Conservation (phyloP, 2,797 vertebrate species). For the Lepus oiostolus region DNA sequence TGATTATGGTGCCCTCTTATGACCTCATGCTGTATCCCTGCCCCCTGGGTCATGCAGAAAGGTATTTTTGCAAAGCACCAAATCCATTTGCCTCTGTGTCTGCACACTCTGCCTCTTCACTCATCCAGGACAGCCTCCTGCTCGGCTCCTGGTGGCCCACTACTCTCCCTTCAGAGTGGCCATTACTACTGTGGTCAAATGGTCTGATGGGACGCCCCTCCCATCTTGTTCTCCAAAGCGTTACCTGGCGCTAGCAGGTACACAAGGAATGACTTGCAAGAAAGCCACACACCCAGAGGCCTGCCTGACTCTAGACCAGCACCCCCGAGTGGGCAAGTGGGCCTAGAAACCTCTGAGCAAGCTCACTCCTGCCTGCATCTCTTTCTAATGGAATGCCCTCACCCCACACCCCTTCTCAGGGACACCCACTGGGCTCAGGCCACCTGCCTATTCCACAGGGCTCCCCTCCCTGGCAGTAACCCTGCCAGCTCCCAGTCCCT, state of each 20-base stretch:
- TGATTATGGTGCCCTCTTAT: too few relatives aligned
- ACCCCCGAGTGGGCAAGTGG: neutral
- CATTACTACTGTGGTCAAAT: neutral
- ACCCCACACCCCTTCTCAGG: neutral
- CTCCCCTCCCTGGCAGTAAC: neutral
- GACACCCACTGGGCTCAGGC: neutral
- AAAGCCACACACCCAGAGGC: neutral
- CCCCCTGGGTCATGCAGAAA: neutral
- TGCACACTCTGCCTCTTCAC: neutral
- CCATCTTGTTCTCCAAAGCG: neutral
- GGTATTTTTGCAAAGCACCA: neutral
- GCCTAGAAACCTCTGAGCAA: neutral
- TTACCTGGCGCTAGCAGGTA: neutral
- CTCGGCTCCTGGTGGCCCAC: neutral
- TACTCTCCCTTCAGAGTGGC: neutral
- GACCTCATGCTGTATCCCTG: too few relatives aligned
- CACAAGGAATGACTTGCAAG: neutral
- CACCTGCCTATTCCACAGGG: too few relatives aligned
- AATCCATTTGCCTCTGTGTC: neutral
- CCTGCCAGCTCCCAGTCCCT: neutral
- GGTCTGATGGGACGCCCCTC: neutral
- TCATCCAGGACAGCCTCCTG: neutral
- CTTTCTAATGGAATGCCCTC: neutral
- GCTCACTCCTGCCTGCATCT: fast-evolving
- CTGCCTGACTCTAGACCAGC: neutral